Evolutionary conservation across 2,888 invertebrate species (phyloP).

Genomic region (Scelioninae gen. 1): DNA sequence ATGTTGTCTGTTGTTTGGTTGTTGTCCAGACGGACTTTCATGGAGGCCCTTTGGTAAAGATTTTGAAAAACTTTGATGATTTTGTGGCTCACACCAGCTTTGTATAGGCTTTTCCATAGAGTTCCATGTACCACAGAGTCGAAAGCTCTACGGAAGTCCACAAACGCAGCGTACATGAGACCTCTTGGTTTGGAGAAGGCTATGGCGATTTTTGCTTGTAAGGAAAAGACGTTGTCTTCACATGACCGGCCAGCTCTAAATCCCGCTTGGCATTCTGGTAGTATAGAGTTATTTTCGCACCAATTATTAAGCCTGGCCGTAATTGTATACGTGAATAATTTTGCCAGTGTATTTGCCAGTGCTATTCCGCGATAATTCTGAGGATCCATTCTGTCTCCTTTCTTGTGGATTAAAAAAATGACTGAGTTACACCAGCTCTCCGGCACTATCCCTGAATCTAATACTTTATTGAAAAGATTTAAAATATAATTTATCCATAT

Average conservation of each 20-base stretch:
- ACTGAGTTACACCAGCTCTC: slow-evolving; percentile 66
- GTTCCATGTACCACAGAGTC: slow-evolving; percentile 66
- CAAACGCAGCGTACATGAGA: slow-evolving; percentile 68
- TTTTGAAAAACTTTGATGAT: slow-evolving; percentile 58
- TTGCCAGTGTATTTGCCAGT: slow-evolving; percentile 73
- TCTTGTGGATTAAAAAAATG: slow-evolving; percentile 73
- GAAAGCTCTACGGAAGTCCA: slow-evolving; percentile 71
- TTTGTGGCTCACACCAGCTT: slow-evolving; percentile 57
- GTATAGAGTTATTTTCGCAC: slow-evolving; percentile 65
- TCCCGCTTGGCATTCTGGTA: slow-evolving; percentile 73
- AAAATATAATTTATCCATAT: slow-evolving; percentile 15
- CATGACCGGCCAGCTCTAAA: slow-evolving; percentile 62
- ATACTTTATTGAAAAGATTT: slow-evolving; percentile 48
- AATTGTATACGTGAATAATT: slow-evolving; percentile 69
- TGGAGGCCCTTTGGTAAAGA: slow-evolving; percentile 33
- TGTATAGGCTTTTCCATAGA: slow-evolving; percentile 60
- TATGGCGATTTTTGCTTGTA: slow-evolving; percentile 55
- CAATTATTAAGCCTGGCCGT: slow-evolving; percentile 57
- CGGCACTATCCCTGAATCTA: slow-evolving; percentile 49
- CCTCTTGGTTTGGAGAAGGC: slow-evolving; percentile 55
- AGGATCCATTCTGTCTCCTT: slow-evolving; percentile 71
- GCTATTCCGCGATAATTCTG: slow-evolving; percentile 75
- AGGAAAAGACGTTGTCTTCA: slow-evolving; percentile 65
- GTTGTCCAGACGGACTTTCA: background rate
- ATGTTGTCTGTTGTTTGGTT: background rate